Conservation (phyloP, 1,140 invertebrate species). For the Trachelipus rathkii region DNA sequence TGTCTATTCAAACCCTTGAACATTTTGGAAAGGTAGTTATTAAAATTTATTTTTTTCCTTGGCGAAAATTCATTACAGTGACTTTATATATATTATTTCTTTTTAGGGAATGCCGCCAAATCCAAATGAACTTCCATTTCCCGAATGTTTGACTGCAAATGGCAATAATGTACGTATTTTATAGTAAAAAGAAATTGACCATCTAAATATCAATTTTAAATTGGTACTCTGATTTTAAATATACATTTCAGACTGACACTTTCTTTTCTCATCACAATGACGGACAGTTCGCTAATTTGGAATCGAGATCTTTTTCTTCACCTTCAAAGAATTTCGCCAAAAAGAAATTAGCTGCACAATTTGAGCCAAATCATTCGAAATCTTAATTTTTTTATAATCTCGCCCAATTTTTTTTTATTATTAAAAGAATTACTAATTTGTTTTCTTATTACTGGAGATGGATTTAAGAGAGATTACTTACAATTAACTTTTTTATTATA, state of each 20-base stretch:
- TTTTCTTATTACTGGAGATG: neutral
- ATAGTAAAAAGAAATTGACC: no score
- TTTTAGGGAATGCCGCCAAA: neutral
- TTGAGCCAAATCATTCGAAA: neutral
- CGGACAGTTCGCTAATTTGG: neutral
- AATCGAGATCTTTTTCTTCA: neutral
- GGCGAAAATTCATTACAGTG: neutral
- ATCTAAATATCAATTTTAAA: no score
- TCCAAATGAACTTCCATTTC: neutral
- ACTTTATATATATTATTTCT: no score
- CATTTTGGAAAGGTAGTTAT: neutral
- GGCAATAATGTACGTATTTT: neutral
- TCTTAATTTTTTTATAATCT: neutral
- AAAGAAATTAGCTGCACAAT: neutral
- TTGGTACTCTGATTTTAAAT: neutral
- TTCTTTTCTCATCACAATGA: neutral
- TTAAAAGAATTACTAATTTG: neutral
- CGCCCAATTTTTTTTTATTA: neutral
- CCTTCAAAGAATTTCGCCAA: constrained; percentile 6
- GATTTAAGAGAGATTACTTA: neutral
- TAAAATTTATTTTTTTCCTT: neutral
- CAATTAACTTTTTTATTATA: neutral
- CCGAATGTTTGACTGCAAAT: neutral
- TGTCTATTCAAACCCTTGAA: neutral
- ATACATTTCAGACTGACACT: neutral